Evolutionary conservation across 2,888 invertebrate species (phyloP).

Genomic region (Heliconius cydno): DNA sequence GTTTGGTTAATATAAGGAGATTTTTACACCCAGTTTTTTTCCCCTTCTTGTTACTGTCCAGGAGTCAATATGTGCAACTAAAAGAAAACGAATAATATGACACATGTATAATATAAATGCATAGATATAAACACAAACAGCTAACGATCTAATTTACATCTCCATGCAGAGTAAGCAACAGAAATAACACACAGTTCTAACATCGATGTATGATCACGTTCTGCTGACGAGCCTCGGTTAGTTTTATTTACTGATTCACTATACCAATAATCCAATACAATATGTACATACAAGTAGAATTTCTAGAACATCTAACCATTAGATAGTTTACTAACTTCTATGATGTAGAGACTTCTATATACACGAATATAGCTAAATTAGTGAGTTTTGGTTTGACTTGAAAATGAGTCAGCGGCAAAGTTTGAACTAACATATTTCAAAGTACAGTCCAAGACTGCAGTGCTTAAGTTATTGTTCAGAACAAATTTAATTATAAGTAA

Average conservation of each 20-base stretch:
- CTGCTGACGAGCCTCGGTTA: background rate
- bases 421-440: constrained; percentile 18
- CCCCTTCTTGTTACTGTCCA: too few relatives aligned
- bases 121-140: background rate
- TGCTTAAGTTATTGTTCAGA: constrained; percentile 20
- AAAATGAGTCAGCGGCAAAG: constrained; percentile 27
- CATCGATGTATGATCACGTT: constrained; percentile 25
- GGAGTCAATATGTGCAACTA: background rate
- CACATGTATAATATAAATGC: background rate
- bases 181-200: constrained; percentile 5
- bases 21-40: too few relatives aligned
- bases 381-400: constrained; percentile 14
- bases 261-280: background rate
- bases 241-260: background rate
- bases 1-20: too few relatives aligned
- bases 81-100: background rate
- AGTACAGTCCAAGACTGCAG: constrained; percentile 22
- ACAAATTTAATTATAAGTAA: constrained; percentile 14
- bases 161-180: background rate
- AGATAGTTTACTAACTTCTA: background rate
- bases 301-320: constrained; percentile 3
- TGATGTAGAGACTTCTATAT: constrained; percentile 8
- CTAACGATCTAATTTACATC: background rate
- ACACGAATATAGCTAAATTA: constrained; percentile 21
- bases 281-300: background rate